Evolutionary conservation across 2,888 invertebrate genomes (phyloP).

Genomic region (Urechis unicinctus): DNA sequence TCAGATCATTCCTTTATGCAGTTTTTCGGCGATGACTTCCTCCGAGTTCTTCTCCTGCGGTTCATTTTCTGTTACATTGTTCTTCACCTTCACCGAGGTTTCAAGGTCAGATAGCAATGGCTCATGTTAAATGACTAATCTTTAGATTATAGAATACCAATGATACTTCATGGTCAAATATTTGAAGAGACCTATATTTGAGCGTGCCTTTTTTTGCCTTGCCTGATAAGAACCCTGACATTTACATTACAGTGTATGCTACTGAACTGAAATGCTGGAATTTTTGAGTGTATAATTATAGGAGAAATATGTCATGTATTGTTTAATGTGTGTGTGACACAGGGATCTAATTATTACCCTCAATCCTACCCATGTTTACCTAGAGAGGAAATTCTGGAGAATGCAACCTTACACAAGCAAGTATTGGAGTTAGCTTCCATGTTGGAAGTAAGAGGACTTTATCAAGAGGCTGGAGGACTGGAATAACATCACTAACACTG

Average conservation of each 20-base stretch:
- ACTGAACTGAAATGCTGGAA: too few relatives aligned
- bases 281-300: too few relatives aligned
- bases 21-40: constrained; percentile 92
- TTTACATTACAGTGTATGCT: too few relatives aligned
- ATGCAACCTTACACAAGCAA: constrained; percentile 64
- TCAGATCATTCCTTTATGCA: constrained; percentile 59
- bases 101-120: constrained; percentile 53
- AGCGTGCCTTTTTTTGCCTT: too few relatives aligned
- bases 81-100: constrained; percentile 77
- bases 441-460: constrained; percentile 73
- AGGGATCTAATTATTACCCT: constrained; percentile 79
- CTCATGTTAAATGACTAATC: too few relatives aligned
- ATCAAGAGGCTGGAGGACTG: constrained; percentile 53
- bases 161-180: too few relatives aligned
- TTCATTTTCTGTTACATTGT: constrained; percentile 91
- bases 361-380: constrained; percentile 80
- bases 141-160: too few relatives aligned
- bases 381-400: constrained; percentile 77
- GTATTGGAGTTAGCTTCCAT: constrained; percentile 76
- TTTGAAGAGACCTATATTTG: too few relatives aligned
- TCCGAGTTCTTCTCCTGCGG: constrained; percentile 77
- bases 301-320: too few relatives aligned
- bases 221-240: too few relatives aligned
- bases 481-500: too few relatives aligned
- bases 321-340: constrained; percentile 26